These are phyloP conservation scores for Phylloscopus trochiloides DNA, from an alignment of 2,113 vertebrate species.

Conservation along the genomic window DNA sequence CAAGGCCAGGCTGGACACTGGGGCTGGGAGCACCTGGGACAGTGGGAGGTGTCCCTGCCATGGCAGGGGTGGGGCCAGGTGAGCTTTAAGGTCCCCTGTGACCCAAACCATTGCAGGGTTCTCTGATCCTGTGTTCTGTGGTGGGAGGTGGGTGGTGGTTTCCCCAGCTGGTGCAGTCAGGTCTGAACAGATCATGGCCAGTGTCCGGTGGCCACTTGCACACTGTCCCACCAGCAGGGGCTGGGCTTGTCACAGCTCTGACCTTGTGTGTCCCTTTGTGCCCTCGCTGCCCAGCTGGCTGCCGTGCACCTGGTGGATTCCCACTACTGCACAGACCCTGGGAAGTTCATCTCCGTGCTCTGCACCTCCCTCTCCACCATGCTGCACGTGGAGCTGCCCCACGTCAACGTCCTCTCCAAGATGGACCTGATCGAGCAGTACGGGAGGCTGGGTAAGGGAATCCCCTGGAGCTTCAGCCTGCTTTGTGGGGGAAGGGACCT, in stretches of 20 bases:
- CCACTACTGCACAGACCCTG: constrained; percentile 94
- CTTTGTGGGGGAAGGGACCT: background rate
- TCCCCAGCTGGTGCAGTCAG: fast-evolving
- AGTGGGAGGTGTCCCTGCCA: background rate
- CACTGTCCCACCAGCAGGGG: background rate
- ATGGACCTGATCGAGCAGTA: constrained; percentile 97
- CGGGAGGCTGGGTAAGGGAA: constrained; percentile 86
- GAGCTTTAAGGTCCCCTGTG: background rate
- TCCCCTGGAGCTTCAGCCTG: fast-evolving
- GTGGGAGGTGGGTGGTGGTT: background rate
- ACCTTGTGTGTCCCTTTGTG: background rate
- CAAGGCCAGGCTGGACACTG: background rate
- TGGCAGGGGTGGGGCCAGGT: background rate
- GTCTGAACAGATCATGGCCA: no score
- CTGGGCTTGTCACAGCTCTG: background rate
- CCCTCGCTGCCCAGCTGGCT: constrained; percentile 77
- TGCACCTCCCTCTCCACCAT: constrained; percentile 95
- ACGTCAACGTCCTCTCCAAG: constrained; percentile 96
- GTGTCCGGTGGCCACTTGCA: fast-evolving
- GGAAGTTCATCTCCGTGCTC: constrained; percentile 96
- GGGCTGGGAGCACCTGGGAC: background rate
- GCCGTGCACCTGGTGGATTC: constrained; percentile 97
- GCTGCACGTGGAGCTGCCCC: constrained; percentile 95
- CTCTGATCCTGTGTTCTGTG: background rate
- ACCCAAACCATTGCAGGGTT: background rate